phyloP scores from a whole-genome alignment of 2,797 vertebrate genomes.

The Parotocinclus haroldoi region DNA sequence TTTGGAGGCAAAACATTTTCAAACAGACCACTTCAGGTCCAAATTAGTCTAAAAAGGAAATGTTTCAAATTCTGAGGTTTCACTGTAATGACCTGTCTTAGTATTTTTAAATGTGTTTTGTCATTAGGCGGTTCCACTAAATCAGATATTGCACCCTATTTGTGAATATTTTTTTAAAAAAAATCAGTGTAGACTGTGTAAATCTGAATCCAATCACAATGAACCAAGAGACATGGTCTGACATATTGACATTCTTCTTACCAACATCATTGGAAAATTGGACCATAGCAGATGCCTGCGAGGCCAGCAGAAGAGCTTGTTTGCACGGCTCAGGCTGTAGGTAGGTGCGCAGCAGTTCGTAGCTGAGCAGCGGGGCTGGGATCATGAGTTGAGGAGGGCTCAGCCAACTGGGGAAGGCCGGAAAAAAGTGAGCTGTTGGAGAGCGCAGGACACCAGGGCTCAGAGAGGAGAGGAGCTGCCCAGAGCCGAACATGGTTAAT shows the following conservation, averaged over 20 bases:
- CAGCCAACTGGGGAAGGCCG: slow-evolving; percentile 66
- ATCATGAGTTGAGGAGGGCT: slow-evolving; percentile 68
- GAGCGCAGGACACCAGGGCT: slow-evolving; percentile 72
- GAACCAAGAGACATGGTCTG: too few species aligned
- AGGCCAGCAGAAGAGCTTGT: slow-evolving; percentile 69
- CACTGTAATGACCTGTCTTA: too few species aligned
- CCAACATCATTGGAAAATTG: slow-evolving; percentile 65
- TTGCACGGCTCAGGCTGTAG: slow-evolving; percentile 76
- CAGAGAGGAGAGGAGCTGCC: slow-evolving; percentile 70
- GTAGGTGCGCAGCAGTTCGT: slow-evolving; percentile 74
- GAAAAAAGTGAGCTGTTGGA: slow-evolving; percentile 70
- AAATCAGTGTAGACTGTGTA: background rate
- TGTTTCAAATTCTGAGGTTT: too few species aligned
- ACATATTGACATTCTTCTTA: slow-evolving; percentile 51
- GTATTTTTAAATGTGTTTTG: too few species aligned
- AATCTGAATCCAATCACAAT: background rate
- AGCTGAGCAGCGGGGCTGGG: slow-evolving; percentile 74
- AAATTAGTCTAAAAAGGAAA: too few species aligned
- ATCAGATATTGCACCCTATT: too few species aligned
- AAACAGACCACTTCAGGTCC: too few species aligned
- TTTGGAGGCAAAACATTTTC: too few species aligned
- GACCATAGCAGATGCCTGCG: slow-evolving; percentile 60
- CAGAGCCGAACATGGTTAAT: slow-evolving; percentile 71
- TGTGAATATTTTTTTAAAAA: too few species aligned
- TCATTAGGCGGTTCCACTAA: too few species aligned